Evolutionary conservation across 2,888 invertebrate species (phyloP).

Genomic region (Pandemis corylana): DNA sequence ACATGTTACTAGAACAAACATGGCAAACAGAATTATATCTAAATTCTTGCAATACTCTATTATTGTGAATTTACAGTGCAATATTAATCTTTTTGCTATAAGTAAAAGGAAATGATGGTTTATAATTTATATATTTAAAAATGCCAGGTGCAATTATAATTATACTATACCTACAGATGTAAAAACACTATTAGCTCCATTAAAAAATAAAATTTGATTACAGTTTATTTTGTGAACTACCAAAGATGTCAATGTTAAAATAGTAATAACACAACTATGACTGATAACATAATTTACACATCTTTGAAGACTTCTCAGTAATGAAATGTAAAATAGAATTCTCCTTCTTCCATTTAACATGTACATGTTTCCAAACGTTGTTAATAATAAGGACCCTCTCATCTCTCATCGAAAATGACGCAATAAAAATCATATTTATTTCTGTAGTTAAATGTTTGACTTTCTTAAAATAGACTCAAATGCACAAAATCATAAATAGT

Average conservation of each 20-base stretch:
- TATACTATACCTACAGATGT: constrained; percentile 45
- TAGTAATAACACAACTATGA: constrained; percentile 50
- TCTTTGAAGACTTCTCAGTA: constrained; percentile 39
- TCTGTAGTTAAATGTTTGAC: constrained; percentile 48
- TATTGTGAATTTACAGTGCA: constrained; percentile 75
- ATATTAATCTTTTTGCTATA: constrained; percentile 80
- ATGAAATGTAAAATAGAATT: constrained; percentile 44
- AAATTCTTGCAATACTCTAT: constrained; percentile 62
- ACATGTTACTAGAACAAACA: constrained; percentile 40
- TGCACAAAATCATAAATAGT: constrained; percentile 74
- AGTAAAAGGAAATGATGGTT: constrained; percentile 68
- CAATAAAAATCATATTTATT: constrained; percentile 55
- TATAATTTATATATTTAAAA: constrained; percentile 60
- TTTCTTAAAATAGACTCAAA: constrained; percentile 60
- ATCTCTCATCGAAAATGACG: constrained; percentile 39
- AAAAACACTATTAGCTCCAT: constrained; percentile 49
- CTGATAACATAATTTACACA: constrained; percentile 53
- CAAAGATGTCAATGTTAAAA: constrained; percentile 70
- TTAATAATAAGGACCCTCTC: constrained; percentile 35
- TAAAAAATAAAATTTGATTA: constrained; percentile 49
- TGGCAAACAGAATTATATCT: constrained; percentile 46
- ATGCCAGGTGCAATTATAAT: constrained; percentile 70
- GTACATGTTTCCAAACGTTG: constrained; percentile 37
- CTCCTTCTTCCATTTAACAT: constrained; percentile 44
- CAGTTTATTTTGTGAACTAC: constrained; percentile 57